These are phyloP conservation scores for Collichthys lucidus DNA, from an alignment of 2,113 vertebrate genomes.

Conservation along the genomic window DNA sequence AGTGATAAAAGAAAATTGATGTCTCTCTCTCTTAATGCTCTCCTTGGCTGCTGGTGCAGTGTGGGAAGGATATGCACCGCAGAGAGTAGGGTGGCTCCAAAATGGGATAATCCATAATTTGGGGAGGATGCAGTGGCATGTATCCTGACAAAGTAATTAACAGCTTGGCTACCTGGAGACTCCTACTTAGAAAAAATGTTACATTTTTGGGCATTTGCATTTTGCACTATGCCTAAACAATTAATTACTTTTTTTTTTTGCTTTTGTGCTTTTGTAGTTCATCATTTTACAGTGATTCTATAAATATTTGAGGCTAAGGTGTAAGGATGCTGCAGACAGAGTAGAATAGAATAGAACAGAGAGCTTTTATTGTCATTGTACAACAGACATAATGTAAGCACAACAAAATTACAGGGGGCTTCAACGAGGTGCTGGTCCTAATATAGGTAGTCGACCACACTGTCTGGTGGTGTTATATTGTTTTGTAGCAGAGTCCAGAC, in stretches of 20 bases:
- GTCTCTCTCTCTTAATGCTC: conserved; percentile 49
- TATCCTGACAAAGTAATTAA: conserved; percentile 4
- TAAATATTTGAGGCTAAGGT: not conserved
- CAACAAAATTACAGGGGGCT: too few species aligned
- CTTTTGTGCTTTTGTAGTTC: not conserved
- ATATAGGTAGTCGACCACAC: too few species aligned
- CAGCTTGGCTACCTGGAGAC: not conserved
- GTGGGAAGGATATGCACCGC: conserved; percentile 13
- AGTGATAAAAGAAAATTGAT: conserved; percentile 78
- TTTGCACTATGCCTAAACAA: not conserved
- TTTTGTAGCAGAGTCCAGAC: not conserved
- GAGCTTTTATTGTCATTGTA: too few species aligned
- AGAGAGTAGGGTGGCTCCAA: conserved; percentile 14
- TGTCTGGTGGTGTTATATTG: not conserved
- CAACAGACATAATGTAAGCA: too few species aligned
- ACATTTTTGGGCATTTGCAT: not conserved
- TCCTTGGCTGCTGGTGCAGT: conserved; percentile 23
- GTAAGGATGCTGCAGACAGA: not conserved
- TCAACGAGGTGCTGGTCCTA: too few species aligned
- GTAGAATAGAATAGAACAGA: too few species aligned
- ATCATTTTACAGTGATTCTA: not conserved
- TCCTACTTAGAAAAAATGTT: not conserved
- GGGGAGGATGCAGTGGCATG: not conserved
- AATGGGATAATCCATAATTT: conserved; percentile 22
- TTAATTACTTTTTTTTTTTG: not conserved